phyloP scores from a whole-genome alignment of 1,140 invertebrate species.

The Penaeus indicus region DNA sequence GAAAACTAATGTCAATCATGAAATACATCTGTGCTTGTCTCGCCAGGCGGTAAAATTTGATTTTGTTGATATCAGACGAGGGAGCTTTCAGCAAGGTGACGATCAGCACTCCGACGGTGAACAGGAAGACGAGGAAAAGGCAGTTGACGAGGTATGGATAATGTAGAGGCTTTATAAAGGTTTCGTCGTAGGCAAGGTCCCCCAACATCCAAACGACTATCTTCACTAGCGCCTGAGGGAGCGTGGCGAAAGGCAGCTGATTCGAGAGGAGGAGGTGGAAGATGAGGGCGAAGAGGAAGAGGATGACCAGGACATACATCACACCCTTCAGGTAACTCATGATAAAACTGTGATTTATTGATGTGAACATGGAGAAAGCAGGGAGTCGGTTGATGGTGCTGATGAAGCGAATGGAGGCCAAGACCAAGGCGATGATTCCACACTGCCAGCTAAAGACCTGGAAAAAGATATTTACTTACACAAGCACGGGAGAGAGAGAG shows the following conservation, averaged over 20 bases:
- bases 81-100: too few relatives aligned
- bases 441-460: slow-evolving; percentile 58
- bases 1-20: too few relatives aligned
- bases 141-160: slow-evolving; percentile 53
- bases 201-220: slow-evolving; percentile 63
- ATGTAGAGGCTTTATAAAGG: slow-evolving; percentile 46
- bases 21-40: too few relatives aligned
- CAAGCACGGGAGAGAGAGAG: too few relatives aligned
- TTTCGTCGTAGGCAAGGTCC: slow-evolving; percentile 63
- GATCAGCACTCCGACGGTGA: slow-evolving; percentile 39
- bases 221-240: slow-evolving; percentile 57
- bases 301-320: slow-evolving; percentile 49
- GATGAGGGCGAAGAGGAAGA: slow-evolving; percentile 59
- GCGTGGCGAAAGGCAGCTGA: slow-evolving; percentile 38
- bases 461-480: not conserved
- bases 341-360: slow-evolving; percentile 51
- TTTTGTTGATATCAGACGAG: too few relatives aligned
- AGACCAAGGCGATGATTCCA: slow-evolving; percentile 55
- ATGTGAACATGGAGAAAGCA: slow-evolving; percentile 58
- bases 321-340: slow-evolving; percentile 57
- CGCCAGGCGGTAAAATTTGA: too few relatives aligned
- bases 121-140: slow-evolving; percentile 63
- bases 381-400: slow-evolving; percentile 61
- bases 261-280: slow-evolving; percentile 57
- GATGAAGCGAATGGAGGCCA: slow-evolving; percentile 58